These are phyloP conservation scores for Drosophila koepferae DNA, from an alignment of 2,888 invertebrate species.

Conservation along the genomic window DNA sequence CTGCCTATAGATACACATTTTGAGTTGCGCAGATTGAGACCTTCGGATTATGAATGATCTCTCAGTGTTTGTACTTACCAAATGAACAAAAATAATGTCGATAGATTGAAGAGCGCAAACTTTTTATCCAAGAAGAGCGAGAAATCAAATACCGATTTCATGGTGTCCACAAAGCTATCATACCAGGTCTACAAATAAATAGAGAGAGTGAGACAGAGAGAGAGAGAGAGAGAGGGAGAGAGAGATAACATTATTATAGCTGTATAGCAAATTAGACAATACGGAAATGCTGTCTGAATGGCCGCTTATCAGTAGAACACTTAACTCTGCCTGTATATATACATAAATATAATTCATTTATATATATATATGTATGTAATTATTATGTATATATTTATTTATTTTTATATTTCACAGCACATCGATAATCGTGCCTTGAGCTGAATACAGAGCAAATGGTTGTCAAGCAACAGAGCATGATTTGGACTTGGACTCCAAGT, in stretches of 20 bases:
- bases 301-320: slow-evolving; percentile 52
- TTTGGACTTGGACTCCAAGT: slow-evolving; percentile 50
- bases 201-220: background rate
- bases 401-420: slow-evolving; percentile 26
- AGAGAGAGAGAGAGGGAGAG: background rate
- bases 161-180: slow-evolving; percentile 88
- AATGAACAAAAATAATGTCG: slow-evolving; percentile 94
- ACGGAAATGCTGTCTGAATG: slow-evolving; percentile 47
- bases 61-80: slow-evolving; percentile 90
- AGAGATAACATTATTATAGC: slow-evolving; percentile 7
- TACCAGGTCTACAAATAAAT: slow-evolving; percentile 88
- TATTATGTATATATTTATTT: slow-evolving; percentile 8
- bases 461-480: slow-evolving; percentile 37
- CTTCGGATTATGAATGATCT: slow-evolving; percentile 14
- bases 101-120: slow-evolving; percentile 92
- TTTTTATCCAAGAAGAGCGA: slow-evolving; percentile 91
- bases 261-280: slow-evolving; percentile 22
- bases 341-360: background rate
- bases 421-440: slow-evolving; percentile 48
- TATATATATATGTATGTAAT: slow-evolving; percentile 1
- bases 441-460: slow-evolving; percentile 36
- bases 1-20: slow-evolving; percentile 11
- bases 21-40: slow-evolving; percentile 43
- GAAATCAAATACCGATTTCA: slow-evolving; percentile 92
- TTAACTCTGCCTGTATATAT: slow-evolving; percentile 1